Conservation (phyloP, 2,797 vertebrate species). For the Cephalopachus bancanus region DNA sequence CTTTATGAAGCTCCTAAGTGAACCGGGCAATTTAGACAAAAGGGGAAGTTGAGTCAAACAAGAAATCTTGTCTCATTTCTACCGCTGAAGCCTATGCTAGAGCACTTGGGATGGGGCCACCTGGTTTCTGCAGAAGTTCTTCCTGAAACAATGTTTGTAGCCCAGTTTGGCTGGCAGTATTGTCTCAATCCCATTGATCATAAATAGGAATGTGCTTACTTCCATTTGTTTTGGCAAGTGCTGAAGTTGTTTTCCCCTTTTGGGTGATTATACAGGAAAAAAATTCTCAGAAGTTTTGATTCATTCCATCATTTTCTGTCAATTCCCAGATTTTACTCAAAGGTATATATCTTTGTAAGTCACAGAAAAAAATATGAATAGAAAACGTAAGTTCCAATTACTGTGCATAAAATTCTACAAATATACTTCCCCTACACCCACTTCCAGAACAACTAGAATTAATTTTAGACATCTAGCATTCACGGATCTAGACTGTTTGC, state of each 20-base stretch:
- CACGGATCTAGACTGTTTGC: background rate
- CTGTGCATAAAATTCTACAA: background rate
- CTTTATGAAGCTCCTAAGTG: background rate
- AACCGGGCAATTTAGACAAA: background rate
- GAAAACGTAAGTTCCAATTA: background rate
- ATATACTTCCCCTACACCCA: background rate
- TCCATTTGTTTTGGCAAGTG: slow-evolving; percentile 6
- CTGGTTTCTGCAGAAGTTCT: background rate
- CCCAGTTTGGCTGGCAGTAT: background rate
- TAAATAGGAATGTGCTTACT: background rate
- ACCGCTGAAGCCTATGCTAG: background rate
- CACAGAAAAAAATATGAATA: background rate
- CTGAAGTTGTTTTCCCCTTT: background rate
- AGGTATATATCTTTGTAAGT: background rate
- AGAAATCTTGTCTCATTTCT: background rate
- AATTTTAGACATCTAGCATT: slow-evolving; percentile 2
- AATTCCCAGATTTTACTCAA: slow-evolving; percentile 48
- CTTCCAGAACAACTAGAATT: slow-evolving; percentile 25
- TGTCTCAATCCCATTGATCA: background rate
- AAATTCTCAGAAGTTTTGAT: slow-evolving; percentile 16
- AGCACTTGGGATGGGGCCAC: background rate
- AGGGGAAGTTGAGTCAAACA: background rate
- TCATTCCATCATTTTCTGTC: background rate
- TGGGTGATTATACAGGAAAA: background rate
- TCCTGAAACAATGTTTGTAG: slow-evolving; percentile 14